These are phyloP conservation scores for Synanthedon myopaeformis DNA, from an alignment of 2,888 invertebrate genomes.

Conservation along the genomic window DNA sequence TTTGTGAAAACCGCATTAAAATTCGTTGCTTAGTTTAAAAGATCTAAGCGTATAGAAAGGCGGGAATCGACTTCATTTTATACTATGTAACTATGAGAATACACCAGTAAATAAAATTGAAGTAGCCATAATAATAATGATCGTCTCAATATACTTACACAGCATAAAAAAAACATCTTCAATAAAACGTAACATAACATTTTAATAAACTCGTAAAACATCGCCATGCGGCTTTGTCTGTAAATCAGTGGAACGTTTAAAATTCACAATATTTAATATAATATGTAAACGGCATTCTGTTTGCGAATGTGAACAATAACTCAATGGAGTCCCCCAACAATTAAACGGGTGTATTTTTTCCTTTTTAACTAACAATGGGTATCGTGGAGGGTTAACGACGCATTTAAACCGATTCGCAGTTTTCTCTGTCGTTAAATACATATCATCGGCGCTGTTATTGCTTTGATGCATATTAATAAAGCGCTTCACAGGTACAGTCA, in stretches of 20 bases:
- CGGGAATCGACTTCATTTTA: too few species aligned
- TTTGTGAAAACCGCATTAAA: too few species aligned
- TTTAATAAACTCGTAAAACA: neutral
- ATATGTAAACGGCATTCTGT: constrained; percentile 3
- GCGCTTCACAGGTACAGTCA: neutral
- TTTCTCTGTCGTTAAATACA: neutral
- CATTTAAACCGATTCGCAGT: constrained; percentile 10
- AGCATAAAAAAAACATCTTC: constrained; percentile 2
- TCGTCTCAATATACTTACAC: too few species aligned
- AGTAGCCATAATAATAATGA: too few species aligned
- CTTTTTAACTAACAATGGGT: constrained; percentile 13
- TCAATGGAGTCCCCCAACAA: neutral
- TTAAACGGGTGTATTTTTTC: constrained; percentile 8
- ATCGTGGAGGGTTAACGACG: constrained; percentile 11
- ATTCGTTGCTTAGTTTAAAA: too few species aligned
- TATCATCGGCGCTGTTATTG: constrained; percentile 1
- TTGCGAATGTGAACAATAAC: neutral
- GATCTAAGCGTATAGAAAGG: too few species aligned
- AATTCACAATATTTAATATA: constrained; percentile 2
- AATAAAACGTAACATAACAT: neutral
- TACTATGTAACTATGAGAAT: too few species aligned
- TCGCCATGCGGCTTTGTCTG: constrained; percentile 3
- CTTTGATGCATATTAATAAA: constrained; percentile 1
- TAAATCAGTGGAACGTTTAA: constrained; percentile 2
- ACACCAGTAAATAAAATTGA: too few species aligned